Evolutionary conservation across 2,888 invertebrate genomes (phyloP), one percentile per base, ranked within the genome.

Genomic region (Listrodromus nycthemerus): DNA sequence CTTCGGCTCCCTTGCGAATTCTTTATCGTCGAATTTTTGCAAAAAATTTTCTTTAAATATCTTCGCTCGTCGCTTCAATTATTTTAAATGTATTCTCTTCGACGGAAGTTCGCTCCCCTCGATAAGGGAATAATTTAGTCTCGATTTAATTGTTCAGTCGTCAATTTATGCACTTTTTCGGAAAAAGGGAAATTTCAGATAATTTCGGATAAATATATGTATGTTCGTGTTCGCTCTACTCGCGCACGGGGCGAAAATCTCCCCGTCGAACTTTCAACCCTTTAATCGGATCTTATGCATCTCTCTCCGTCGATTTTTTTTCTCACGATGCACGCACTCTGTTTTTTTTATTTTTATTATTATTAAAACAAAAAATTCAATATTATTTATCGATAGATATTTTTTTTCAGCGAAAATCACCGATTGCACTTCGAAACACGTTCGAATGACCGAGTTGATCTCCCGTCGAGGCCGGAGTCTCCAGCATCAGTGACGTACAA

Each of bases 271-370:
- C 33, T 80, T 82, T 86, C 65, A 88, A 82, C 86, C 83, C 87
- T 87, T 87, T 83, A 87, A 87, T 71, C 86, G 83, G 77, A 86
- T 87, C 69, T 86, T 87, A 81, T 87, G 85, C 86, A 88, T 88
- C 30, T 81, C 76, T 73, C 58, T 55, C 65, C n/a, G 27, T 70
- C 52, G 48, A 8, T 21, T 27, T 65, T 21, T 27, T 65, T 24
- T 33, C 21, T 21, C 27, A 21, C 30, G 61, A 65, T 30, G n/a
- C 45, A 30, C 66, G 19, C 78, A 76, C 78, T 78, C 65, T 19
- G 24, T 13, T 77, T 65, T 41, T 13, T 77, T 65, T 41, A 52
- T 65, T 48, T 21, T 41, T 27, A 45, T 3, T 10, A 50, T 67
- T 58, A 10, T 61, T 24, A 66, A 58, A 71, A 75, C 71, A 37